Base-by-base conservation (phyloP, 2,888 invertebrate species). In the Leptinotarsa juncta region DNA sequence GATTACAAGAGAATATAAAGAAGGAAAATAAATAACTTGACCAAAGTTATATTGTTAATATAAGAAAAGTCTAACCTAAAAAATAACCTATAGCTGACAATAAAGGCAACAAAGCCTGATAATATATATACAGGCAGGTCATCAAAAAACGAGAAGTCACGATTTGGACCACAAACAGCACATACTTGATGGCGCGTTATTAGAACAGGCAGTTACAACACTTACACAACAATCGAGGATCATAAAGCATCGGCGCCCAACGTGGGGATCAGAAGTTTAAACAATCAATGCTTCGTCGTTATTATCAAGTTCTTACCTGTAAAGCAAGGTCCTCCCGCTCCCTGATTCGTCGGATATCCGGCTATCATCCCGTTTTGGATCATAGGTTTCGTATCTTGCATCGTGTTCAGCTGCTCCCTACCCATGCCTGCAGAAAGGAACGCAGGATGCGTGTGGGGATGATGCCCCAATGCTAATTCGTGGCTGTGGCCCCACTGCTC, bases 281-380 rank as follows among this genome's bases (percentile, higher is more conserved):
- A 20, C 23, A 14, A 23, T 3, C 18, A 18, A 14, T 15, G 18
- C 5, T 49, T 42, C 4, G 10, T 55, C 4, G 14, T 4, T 51
- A 51, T 51, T 16, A 18, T 65, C 50, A 16, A 32, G 16, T 26
- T 77, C 87, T 87, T 89, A 92, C 92, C 91, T 83, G 92, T 92
- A 84, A 92, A 92, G 83, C 92, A 92, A 69, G 92, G 92, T 78
- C 91, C 91, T 14, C 91, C 90, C 87, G 90, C 86, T 88, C 90
- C 88, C 87, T 90, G 85, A 89, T 90, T 85, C 65, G 80, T 86
- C n/a, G 86, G 84, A 81, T 90, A 90, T 23, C 89, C 89, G 67
- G 90, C 89, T 72, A 92, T 89, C 86, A 91, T 90, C 23, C 91
- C 90, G 86, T 93, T 92, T 84, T 93, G 91, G 82, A 83, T 90